These are phyloP conservation scores for Casuarius casuarius DNA, from an alignment of 2,113 vertebrate species.

Conservation along the genomic window DNA sequence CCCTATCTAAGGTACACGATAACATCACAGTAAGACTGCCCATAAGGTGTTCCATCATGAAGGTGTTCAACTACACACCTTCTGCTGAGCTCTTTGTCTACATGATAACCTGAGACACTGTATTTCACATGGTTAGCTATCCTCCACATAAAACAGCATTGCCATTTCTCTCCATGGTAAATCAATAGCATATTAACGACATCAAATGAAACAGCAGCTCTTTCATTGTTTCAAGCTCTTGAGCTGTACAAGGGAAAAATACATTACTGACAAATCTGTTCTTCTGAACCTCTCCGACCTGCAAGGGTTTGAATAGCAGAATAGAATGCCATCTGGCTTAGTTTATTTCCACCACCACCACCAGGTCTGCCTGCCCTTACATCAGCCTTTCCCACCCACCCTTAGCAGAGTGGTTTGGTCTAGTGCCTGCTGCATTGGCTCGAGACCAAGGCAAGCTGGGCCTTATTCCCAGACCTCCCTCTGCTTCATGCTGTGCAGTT, in stretches of 20 bases:
- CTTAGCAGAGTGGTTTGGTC: accelerated
- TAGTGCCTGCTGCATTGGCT: not conserved
- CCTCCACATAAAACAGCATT: not conserved
- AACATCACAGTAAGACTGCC: not conserved
- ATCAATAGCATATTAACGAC: not conserved
- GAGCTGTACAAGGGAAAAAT: not conserved
- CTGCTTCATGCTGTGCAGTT: not conserved
- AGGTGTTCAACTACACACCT: not conserved
- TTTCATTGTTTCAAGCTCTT: not conserved
- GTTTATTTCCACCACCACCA: not conserved
- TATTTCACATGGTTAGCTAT: not conserved
- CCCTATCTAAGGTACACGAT: not conserved
- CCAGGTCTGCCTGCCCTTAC: not conserved
- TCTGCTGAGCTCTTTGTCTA: not conserved
- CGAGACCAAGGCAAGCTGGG: not conserved
- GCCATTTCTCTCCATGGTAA: not conserved
- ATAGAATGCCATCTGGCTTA: not conserved
- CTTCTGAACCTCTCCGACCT: not conserved
- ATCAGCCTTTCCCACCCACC: not conserved
- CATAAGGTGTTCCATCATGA: not conserved
- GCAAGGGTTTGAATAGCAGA: not conserved
- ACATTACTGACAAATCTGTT: not conserved
- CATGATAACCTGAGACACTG: not conserved
- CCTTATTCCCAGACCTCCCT: not conserved
- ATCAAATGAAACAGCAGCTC: not conserved